These are phyloP conservation scores for Gasteruption jaculator DNA, from an alignment of 2,888 invertebrate genomes.

Conservation along the genomic window DNA sequence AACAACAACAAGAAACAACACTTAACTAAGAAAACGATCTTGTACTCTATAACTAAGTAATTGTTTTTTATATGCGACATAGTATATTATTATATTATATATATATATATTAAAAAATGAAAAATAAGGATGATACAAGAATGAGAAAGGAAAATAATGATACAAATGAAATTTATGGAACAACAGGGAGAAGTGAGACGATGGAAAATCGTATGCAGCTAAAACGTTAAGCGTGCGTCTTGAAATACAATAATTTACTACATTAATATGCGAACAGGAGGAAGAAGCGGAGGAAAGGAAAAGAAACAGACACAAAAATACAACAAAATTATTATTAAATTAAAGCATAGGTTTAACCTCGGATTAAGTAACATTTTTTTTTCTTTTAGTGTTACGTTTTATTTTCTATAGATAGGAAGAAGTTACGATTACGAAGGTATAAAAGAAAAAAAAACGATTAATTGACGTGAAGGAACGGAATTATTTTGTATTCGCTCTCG, in stretches of 20 bases:
- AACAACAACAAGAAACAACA: slow-evolving; percentile 40
- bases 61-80: slow-evolving; percentile 49
- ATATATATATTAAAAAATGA: slow-evolving; percentile 33
- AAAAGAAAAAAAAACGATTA: slow-evolving; percentile 38
- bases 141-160: slow-evolving; percentile 9
- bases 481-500: too few species aligned
- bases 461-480: too few species aligned
- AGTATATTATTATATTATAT: slow-evolving; percentile 47
- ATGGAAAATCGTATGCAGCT: slow-evolving; percentile 38
- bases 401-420: slow-evolving; percentile 41
- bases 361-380: slow-evolving; percentile 36
- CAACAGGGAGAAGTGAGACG: slow-evolving; percentile 17
- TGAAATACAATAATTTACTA: slow-evolving; percentile 40
- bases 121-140: slow-evolving; percentile 13
- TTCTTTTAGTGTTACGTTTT: slow-evolving; percentile 45
- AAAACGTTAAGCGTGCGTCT: slow-evolving; percentile 42
- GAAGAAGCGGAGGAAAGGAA: too few species aligned
- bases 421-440: slow-evolving; percentile 35
- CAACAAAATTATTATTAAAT: slow-evolving; percentile 27
- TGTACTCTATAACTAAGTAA: slow-evolving; percentile 48
- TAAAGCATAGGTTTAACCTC: slow-evolving; percentile 33
- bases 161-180: slow-evolving; percentile 5
- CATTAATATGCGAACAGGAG: too few species aligned
- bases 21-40: too few species aligned
- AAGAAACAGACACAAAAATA: too few species aligned